phyloP scores from a whole-genome alignment of 35 echinoderm and acorn worm genomes.

The Acanthaster planci region DNA sequence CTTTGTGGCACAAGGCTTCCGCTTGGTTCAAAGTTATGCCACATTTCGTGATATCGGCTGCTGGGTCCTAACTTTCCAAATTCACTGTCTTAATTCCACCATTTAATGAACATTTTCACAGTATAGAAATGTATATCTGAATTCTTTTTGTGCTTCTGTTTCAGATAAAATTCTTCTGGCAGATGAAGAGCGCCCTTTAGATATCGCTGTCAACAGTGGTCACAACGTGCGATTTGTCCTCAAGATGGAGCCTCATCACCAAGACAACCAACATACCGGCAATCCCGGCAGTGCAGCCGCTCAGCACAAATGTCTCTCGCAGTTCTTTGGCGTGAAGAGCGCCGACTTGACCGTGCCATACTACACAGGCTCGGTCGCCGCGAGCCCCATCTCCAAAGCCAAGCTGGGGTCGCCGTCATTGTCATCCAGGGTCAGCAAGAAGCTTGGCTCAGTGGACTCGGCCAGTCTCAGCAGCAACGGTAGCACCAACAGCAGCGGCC shows the following conservation, averaged over 20 bases:
- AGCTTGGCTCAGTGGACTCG: conserved; percentile 49
- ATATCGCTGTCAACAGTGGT: conserved; percentile 73
- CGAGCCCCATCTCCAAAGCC: neutral
- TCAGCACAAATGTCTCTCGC: conserved; percentile 68
- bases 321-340: conserved; percentile 81
- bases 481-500: conserved; percentile 54
- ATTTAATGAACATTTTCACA: neutral
- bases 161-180: conserved; percentile 92
- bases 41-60: too few species aligned
- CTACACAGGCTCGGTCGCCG: conserved; percentile 31
- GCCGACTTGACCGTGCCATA: conserved; percentile 66
- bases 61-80: conserved; percentile 9
- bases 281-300: neutral
- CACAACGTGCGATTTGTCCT: conserved; percentile 70
- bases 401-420: conserved; percentile 11
- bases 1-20: too few species aligned
- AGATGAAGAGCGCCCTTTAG: conserved; percentile 77
- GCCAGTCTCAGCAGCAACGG: conserved; percentile 76
- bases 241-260: conserved; percentile 50
- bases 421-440: neutral
- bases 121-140: neutral
- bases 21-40: too few species aligned
- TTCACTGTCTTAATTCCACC: neutral
- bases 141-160: conserved; percentile 44
- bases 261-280: too few species aligned